phyloP scores from a whole-genome alignment of 2,113 vertebrate species.

The Chamaetylas fuelleborni region DNA sequence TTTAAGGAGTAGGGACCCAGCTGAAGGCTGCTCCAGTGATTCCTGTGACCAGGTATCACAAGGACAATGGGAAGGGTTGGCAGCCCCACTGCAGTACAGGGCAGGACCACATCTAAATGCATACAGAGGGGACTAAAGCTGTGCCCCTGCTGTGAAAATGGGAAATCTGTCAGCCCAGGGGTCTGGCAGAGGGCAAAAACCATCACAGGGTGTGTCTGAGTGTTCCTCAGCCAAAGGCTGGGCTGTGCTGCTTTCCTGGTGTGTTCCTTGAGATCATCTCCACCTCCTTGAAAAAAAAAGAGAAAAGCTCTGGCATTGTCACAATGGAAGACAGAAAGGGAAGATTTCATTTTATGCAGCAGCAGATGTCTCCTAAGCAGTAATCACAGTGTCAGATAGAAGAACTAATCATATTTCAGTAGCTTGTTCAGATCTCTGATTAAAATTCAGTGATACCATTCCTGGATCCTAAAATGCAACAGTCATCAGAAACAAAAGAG shows the following conservation, averaged over 20 bases:
- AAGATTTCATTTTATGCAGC: slow-evolving; percentile 65
- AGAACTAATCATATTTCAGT: slow-evolving; percentile 72
- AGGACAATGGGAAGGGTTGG: slow-evolving; percentile 3
- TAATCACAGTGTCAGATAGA: slow-evolving; percentile 67
- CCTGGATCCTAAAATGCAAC: slow-evolving; percentile 58
- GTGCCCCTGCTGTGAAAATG: not conserved
- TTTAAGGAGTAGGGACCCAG: not conserved
- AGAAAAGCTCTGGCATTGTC: not conserved
- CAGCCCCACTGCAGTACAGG: not conserved
- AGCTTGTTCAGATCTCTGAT: slow-evolving; percentile 62
- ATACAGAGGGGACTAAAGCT: not conserved
- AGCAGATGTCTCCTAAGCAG: slow-evolving; percentile 70
- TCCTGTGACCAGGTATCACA: not conserved
- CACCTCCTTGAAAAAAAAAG: not conserved
- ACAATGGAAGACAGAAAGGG: slow-evolving; percentile 34
- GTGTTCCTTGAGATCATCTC: not conserved
- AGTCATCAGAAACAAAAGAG: slow-evolving; percentile 61
- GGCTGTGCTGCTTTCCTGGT: not conserved
- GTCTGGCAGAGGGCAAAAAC: not conserved
- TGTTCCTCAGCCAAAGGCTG: not conserved
- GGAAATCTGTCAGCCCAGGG: not conserved
- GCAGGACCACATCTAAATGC: not conserved
- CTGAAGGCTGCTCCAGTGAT: not conserved
- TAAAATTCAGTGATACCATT: slow-evolving; percentile 66
- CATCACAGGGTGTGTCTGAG: not conserved